Conservation (phyloP, 2,113 vertebrate genomes). For the Nipponia nippon region DNA sequence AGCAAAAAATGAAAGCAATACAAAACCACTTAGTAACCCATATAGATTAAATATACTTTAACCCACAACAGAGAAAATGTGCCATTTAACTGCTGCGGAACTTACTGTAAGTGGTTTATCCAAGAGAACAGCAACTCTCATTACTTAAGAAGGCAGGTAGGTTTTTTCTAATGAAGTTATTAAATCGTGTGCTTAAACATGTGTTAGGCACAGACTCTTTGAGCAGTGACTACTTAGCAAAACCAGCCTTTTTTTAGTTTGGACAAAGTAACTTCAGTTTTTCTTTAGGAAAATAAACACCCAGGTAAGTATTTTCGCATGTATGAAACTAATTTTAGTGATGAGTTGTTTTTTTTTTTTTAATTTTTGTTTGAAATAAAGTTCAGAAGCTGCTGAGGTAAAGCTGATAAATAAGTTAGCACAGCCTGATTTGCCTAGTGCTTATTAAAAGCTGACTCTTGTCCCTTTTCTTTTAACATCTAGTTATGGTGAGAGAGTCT, state of each 20-base stretch:
- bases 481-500: not conserved
- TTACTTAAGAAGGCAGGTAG: not conserved
- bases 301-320: not conserved
- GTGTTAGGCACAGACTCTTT: not conserved
- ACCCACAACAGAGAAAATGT: not conserved
- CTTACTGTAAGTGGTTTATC: not conserved
- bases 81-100: not conserved
- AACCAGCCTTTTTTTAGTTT: not conserved
- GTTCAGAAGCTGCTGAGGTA: not conserved
- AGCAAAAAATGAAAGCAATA: not conserved
- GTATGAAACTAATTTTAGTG: not conserved
- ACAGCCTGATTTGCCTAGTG: not conserved
- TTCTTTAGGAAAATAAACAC: not conserved
- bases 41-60: not conserved
- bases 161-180: not conserved
- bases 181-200: not conserved
- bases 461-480: not conserved
- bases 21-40: not conserved
- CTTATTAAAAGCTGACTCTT: not conserved
- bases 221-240: not conserved
- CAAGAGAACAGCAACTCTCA: not conserved
- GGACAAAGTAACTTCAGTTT: not conserved
- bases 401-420: not conserved
- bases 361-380: not conserved
- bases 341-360: not conserved